Percentiles rank a stretch among this genome's conserved stretches.
Conservation (phyloP, 2,797 vertebrate species). For the Octomys mimax region DNA sequence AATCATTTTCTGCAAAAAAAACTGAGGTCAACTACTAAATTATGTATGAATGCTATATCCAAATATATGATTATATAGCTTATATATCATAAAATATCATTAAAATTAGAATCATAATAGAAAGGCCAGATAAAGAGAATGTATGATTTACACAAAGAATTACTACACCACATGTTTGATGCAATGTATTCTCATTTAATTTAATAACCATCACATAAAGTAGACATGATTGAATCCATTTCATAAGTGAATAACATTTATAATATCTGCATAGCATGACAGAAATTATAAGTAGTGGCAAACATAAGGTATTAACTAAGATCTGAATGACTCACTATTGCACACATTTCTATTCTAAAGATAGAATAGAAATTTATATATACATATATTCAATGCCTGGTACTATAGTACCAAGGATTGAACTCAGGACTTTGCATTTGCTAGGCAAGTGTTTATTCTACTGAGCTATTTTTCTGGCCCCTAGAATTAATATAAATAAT, state of each 20-base stretch:
- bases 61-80: not conserved
- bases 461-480: too few relatives aligned
- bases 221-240: not conserved
- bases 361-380: not conserved
- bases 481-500: constrained; percentile 56
- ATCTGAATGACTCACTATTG: not conserved
- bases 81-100: not conserved
- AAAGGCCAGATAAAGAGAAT: not conserved
- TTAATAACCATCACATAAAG: not conserved
- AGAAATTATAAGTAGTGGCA: not conserved
- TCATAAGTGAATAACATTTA: constrained; percentile 15
- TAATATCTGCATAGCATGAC: not conserved
- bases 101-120: not conserved
- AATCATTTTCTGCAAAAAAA: constrained; percentile 15
- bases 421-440: too few relatives aligned
- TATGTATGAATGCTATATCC: not conserved
- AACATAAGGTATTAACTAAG: not conserved
- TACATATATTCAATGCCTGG: too few relatives aligned
- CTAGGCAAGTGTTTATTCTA: too few relatives aligned
- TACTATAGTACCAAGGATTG: too few relatives aligned
- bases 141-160: not conserved
- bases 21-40: not conserved
- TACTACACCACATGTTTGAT: not conserved
- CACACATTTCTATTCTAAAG: constrained; percentile 1
- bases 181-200: constrained; percentile 7